Base-by-base conservation (phyloP, 2,797 vertebrate species). In the Strix occidentalis region DNA sequence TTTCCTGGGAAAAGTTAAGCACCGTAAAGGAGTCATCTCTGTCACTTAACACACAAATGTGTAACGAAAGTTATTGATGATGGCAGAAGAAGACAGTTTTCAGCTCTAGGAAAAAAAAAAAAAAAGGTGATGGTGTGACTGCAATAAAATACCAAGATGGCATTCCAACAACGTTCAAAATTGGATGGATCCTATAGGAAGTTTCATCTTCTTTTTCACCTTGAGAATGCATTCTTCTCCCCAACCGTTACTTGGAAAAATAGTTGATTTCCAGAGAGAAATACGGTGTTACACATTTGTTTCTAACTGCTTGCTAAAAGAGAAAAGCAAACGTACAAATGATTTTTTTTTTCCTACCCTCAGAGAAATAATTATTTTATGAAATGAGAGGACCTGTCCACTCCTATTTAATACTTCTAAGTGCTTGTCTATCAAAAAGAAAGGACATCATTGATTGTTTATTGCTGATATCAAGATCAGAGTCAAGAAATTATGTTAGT, bases 391-490 rank as follows among this genome's bases (percentile, higher is more conserved):
- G 87, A 94, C 94, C 92, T 92, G 60, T 97, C 96, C 87, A 87
- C 90, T 98, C 93, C 70, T 97, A 69, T 97, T 97, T 97, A 89
- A 90, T 95, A 76, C 63, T 95, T 97, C 93, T 96, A 94, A 96
- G 79, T 86, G 81, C 56, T 91, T 94, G 90, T 94, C 89, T 96
- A 95, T 91, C 60, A 87, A 80, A 97, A 97, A 91, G 89, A 96
- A 96, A 96, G 69, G 76, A 82, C 89, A 90, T 76, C 26, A 39
- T 92, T 93, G 76, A 95, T 87, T 96, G 87, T 95, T 97, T 94
- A 71, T 91, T 97, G 80, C 81, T 97, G 96, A 94, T 90, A 94
- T 91, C 84, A 95, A 92, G 77, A 94, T 78, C 54, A 80, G 88
- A 96, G 83, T 95, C 69, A 80, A 60, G 68, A 96, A 91, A 70